Percentiles rank a stretch among this genome's conserved stretches.
These are phyloP conservation scores for Saccopteryx leptura DNA, from an alignment of 2,113 vertebrate species.

Conservation along the genomic window DNA sequence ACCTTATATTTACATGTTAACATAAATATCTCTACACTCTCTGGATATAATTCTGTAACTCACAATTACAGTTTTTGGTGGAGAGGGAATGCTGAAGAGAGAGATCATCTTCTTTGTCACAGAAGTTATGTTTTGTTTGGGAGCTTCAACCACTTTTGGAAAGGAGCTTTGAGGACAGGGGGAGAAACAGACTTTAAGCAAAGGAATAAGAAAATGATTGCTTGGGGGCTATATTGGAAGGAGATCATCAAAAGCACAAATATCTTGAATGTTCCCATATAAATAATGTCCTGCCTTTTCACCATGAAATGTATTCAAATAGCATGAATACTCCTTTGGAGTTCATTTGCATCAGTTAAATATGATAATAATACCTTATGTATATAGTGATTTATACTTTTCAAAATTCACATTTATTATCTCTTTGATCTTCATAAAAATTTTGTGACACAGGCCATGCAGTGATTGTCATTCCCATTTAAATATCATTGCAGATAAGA, in stretches of 20 bases:
- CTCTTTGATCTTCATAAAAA: slow-evolving; percentile 72
- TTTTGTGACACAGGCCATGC: slow-evolving; percentile 24
- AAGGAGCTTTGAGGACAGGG: neutral
- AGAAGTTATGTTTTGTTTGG: neutral
- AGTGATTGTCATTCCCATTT: neutral
- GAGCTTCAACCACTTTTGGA: slow-evolving; percentile 38
- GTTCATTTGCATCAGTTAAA: slow-evolving; percentile 62
- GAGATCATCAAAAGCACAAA: slow-evolving; percentile 46
- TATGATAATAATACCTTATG: slow-evolving; percentile 62
- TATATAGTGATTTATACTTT: slow-evolving; percentile 65
- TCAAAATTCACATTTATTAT: slow-evolving; percentile 70
- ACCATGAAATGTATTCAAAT: slow-evolving; percentile 44
- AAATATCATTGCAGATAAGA: neutral
- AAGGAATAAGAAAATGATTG: neutral
- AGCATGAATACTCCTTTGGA: slow-evolving; percentile 58
- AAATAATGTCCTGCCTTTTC: slow-evolving; percentile 56
- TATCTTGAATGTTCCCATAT: neutral
- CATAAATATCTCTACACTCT: neutral
- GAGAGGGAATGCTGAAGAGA: neutral
- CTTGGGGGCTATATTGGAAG: neutral
- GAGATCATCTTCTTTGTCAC: neutral
- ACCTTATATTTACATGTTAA: neutral
- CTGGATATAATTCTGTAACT: neutral
- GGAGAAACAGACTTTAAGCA: neutral
- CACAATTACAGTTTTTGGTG: neutral